Evolutionary conservation across 1,140 invertebrate genomes (phyloP), one percentile per base, ranked within the genome.

Genomic region (Archegozetes longisetosus): DNA sequence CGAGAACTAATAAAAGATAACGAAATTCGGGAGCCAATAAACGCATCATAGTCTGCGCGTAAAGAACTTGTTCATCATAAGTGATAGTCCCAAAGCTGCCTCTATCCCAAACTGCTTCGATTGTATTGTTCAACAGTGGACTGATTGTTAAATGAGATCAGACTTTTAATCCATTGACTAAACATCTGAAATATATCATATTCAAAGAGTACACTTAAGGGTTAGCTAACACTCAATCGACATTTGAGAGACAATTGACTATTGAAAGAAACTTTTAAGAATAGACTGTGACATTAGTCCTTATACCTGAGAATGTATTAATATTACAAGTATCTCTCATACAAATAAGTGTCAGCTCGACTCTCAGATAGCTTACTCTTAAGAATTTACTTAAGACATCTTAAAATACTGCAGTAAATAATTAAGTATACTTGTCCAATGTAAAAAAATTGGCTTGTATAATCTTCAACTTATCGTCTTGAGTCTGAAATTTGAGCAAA

Each of bases 21-120:
- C 52, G 58, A 26, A 60, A 60, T 24, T 60, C 25, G 2, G 46
- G 29, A 14, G 52, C 58, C 24, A 60, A 32, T 29, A 60, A 32
- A n/a, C 40, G 22, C 46, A 47, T 53, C 51, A 60, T 60, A 13
- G 58, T 60, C 13, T 46, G 1, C 13, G 53, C 48, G 52, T 53
- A 54, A 28, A 53, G 25, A 20, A 32, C 20, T 54, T 60, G 58
- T 25, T 60, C 58, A 24, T 48, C 32, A 20, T 60, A 50, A 24
- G 58, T 60, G 25, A 60, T 60, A 25, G 58, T 60, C 3, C 58
- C 58, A 47, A 60, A 60, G 29, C 50, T 51, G 17, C 58, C 58
- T 29, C 58, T 26, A 49, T 60, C 58, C 58, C 58, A 60, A 27
- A 60, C 58, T 25, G 28, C 23, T 1, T 60, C 58, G 17, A 60